Conservation (phyloP, 2,113 vertebrate genomes). For the Halcyon malimbica region DNA sequence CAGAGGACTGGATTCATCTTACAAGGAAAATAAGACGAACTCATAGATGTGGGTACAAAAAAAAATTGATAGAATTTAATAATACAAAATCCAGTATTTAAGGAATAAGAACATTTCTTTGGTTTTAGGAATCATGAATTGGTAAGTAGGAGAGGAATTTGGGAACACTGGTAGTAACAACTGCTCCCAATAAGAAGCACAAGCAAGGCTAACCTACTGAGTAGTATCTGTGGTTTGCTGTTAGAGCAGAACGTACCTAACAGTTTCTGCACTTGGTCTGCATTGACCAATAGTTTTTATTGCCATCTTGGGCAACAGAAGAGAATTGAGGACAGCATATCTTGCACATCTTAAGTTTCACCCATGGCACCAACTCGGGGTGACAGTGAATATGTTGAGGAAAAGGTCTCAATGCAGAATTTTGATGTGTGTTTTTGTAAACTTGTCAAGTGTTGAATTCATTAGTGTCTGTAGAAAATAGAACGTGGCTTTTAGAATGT, state of each 20-base stretch:
- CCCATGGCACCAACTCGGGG: neutral
- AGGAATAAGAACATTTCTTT: neutral
- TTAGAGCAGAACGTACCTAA: neutral
- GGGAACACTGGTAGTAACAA: neutral
- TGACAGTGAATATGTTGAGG: neutral
- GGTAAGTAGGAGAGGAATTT: neutral
- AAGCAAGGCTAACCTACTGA: rapidly evolving
- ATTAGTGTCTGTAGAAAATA: neutral
- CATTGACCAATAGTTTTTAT: neutral
- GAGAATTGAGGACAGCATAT: neutral
- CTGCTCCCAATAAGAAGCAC: neutral
- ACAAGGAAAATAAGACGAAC: neutral
- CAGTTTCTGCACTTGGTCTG: neutral
- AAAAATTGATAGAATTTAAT: neutral
- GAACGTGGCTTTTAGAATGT: neutral
- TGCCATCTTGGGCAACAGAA: neutral
- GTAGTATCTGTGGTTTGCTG: neutral
- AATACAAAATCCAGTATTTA: neutral
- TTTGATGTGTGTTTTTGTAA: neutral
- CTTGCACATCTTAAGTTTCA: neutral
- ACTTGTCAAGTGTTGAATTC: neutral
- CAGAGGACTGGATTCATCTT: neutral
- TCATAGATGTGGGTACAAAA: neutral
- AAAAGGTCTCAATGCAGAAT: neutral
- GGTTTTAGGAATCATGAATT: neutral